phyloP scores from a whole-genome alignment of 2,888 invertebrate genomes.

The Aspidiotus rigidus region DNA sequence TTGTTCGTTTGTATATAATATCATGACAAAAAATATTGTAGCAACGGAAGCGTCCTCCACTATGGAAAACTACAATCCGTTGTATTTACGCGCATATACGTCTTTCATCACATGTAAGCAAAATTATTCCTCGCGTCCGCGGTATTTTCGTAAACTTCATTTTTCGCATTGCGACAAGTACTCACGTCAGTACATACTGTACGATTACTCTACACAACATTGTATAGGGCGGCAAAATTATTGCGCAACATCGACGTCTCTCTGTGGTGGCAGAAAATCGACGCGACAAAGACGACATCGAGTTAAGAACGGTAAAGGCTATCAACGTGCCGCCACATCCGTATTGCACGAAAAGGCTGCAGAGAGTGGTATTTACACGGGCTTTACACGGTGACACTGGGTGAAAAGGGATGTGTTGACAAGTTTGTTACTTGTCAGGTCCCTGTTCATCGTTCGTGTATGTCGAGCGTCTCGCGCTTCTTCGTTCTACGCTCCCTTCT shows the following conservation, averaged over 20 bases:
- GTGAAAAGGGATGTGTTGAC: conserved; percentile 32
- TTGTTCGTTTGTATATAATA: no score
- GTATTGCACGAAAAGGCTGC: conserved; percentile 12
- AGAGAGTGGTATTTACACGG: conserved; percentile 29
- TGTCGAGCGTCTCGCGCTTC: conserved; percentile 3
- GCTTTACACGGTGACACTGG: conserved; percentile 29
- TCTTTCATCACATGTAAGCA: no score
- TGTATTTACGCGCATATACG: no score
- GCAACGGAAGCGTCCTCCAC: no score
- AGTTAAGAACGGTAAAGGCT: not conserved
- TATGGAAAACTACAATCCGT: no score
- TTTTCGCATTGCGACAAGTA: conserved; percentile 12
- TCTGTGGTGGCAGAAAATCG: no score
- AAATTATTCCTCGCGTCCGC: no score
- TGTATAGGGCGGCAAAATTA: no score
- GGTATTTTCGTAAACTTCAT: conserved; percentile 13
- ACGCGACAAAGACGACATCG: not conserved
- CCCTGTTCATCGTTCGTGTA: conserved; percentile 5
- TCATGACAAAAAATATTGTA: no score
- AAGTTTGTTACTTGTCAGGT: conserved; percentile 32
- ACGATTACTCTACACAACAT: not conserved
- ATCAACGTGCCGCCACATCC: conserved; percentile 1
- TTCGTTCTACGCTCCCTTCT: conserved; percentile 13
- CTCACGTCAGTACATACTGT: not conserved
- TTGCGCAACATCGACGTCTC: no score